These are phyloP conservation scores for Macrotis lagotis DNA, from an alignment of 2,113 vertebrate genomes.

Conservation along the genomic window DNA sequence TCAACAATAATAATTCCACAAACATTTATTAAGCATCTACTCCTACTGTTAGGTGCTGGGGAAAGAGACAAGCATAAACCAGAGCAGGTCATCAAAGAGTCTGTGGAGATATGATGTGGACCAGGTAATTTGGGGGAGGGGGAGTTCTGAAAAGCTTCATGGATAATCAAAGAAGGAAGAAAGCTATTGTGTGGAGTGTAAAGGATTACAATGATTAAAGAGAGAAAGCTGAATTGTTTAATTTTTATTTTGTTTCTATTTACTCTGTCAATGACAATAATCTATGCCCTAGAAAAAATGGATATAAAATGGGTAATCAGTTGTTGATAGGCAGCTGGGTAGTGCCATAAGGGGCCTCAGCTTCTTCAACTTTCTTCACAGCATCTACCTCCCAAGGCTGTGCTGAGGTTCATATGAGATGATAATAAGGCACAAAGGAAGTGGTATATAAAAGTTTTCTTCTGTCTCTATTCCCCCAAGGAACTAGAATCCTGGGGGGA, in stretches of 20 bases:
- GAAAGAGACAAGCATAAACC: neutral
- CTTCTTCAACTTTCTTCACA: neutral
- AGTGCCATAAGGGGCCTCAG: too few species aligned
- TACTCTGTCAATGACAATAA: neutral
- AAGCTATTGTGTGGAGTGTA: neutral
- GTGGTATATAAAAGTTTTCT: neutral
- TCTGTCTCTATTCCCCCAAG: constrained; percentile 42
- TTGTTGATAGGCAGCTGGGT: neutral
- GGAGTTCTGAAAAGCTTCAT: neutral
- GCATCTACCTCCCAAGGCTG: neutral
- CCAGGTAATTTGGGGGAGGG: neutral
- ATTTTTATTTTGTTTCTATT: neutral
- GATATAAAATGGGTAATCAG: neutral
- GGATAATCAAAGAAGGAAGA: neutral
- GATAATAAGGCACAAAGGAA: constrained; percentile 22
- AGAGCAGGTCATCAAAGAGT: neutral
- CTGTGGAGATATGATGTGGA: neutral
- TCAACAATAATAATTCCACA: neutral
- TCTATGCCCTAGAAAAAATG: neutral
- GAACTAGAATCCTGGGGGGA: constrained; percentile 14
- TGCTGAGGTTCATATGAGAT: neutral
- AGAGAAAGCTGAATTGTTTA: neutral
- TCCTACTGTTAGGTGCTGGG: neutral
- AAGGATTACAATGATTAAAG: neutral
- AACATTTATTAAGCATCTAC: neutral